Evolutionary conservation across 2,888 invertebrate species (phyloP), one percentile per base, ranked within the genome.

Genomic region (Chymomyza procnemis): DNA sequence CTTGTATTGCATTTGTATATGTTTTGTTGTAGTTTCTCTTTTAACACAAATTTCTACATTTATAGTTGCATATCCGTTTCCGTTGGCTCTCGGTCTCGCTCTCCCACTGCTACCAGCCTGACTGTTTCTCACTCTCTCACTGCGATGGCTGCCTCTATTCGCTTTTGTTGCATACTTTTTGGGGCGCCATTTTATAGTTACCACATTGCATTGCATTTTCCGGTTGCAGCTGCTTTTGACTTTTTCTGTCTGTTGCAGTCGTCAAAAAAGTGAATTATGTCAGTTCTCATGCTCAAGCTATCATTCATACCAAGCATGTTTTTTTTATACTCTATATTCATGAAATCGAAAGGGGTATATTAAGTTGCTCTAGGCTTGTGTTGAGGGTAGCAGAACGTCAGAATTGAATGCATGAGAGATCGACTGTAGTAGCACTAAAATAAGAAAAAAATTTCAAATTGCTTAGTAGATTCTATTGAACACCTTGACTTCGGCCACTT

Each of bases 1-100:
- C 60, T 64, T 72, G 48, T 64, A 22, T 12, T 41, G 34, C 34
- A 41, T 41, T 41, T 41, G 34, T 41, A 41, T 41, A 41, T 41
- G 34, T 64, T 66, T 54, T 60, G 64, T 55, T 65, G 62, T 67
- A n/a, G n/a, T n/a, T n/a, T 67, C 47, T 47, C 4, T 6, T 64
- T 68, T 66, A 63, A 63, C 58, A 68, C 54, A 74, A 61, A 68
- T 66, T 67, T 64, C 34, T 63, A 26, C 57, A 61, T 67, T 69
- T 65, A 63, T 50, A 26, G 64, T 65, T 67, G 66, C 64, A 70
- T 67, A 54, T 64, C 48, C 30, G 14, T 46, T 55, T 63, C 54
- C 47, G 41, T 41, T 66, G 3, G 2, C 12, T 12, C 34, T 41
- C 12, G 4, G 30, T 41, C 34, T 41, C 34, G 1, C 34, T 34